phyloP scores from a whole-genome alignment of 2,113 vertebrate species.

The Sphaerodactylus townsendi region DNA sequence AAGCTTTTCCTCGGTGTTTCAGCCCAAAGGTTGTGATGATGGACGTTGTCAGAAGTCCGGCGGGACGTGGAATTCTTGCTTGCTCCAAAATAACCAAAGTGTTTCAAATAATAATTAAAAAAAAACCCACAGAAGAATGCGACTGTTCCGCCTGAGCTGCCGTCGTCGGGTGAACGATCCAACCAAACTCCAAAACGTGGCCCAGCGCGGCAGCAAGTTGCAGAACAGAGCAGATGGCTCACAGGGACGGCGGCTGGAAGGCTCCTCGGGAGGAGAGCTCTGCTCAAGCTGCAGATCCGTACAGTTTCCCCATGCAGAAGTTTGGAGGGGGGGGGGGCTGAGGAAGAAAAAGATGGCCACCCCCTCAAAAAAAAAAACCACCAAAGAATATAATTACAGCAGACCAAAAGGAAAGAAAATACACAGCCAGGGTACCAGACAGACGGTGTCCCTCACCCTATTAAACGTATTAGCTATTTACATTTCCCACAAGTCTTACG shows the following conservation, averaged over 20 bases:
- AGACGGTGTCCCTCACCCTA: conserved; percentile 59
- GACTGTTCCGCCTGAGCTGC: neutral
- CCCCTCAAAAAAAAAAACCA: conserved; percentile 55
- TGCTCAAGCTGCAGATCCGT: conserved; percentile 6
- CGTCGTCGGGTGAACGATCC: conserved; percentile 41
- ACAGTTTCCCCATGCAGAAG: neutral
- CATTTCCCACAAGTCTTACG: conserved; percentile 88
- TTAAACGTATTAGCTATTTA: conserved; percentile 86
- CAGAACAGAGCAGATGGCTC: conserved; percentile 14
- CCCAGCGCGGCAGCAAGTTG: conserved; percentile 49
- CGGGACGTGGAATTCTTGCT: conserved; percentile 40
- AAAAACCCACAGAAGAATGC: conserved; percentile 22
- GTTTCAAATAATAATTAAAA: conserved; percentile 14
- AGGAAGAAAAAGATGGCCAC: conserved; percentile 52
- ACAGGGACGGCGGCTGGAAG: conserved; percentile 32
- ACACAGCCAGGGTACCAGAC: conserved; percentile 62
- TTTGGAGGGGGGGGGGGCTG: rapidly evolving
- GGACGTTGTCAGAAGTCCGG: conserved; percentile 42
- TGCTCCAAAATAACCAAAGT: conserved; percentile 45
- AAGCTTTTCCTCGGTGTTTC: conserved; percentile 57
- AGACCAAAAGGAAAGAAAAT: conserved; percentile 75
- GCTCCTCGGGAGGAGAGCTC: conserved; percentile 1
- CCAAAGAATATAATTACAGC: conserved; percentile 78
- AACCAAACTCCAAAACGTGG: conserved; percentile 25
- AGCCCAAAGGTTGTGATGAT: conserved; percentile 50